Conservation (phyloP, 2,113 vertebrate species). For the Polyodon spathula region DNA sequence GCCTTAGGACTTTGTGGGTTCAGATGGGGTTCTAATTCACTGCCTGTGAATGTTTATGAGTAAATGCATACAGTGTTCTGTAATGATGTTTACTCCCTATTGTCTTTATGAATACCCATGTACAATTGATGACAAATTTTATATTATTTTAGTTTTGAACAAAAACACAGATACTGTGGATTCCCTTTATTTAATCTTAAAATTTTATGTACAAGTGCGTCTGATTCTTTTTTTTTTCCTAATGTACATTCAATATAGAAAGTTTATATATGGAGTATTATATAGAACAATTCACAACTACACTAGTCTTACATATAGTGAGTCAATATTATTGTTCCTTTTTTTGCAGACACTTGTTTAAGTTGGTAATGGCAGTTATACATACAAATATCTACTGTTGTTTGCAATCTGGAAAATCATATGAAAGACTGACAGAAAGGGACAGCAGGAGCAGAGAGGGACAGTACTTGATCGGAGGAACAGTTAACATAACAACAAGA, state of each 20-base stretch:
- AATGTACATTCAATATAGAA: constrained; percentile 99
- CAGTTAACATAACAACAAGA: constrained; percentile 6
- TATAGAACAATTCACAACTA: constrained; percentile 97
- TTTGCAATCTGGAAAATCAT: constrained; percentile 58
- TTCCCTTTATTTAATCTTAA: constrained; percentile 98
- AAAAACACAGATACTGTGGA: constrained; percentile 53
- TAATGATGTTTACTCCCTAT: too few species aligned
- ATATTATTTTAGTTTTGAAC: too few species aligned
- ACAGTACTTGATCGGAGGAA: constrained; percentile 34
- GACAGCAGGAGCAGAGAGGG: constrained; percentile 34
- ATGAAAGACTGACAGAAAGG: constrained; percentile 47
- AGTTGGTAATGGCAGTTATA: constrained; percentile 73
- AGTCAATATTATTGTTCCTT: constrained; percentile 54
- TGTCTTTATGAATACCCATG: too few species aligned
- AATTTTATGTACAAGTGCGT: constrained; percentile 97
- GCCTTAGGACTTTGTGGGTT: too few species aligned
- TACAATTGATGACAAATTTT: too few species aligned
- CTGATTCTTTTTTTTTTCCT: constrained; percentile 75
- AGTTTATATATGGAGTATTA: constrained; percentile 95
- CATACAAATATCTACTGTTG: constrained; percentile 64
- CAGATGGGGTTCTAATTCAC: too few species aligned
- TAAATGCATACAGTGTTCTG: too few species aligned
- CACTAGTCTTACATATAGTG: constrained; percentile 89
- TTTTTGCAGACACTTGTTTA: constrained; percentile 64
- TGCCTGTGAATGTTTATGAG: too few species aligned